Base-by-base conservation (phyloP, 2,888 invertebrate genomes). In the Pogonocherus hispidulus region DNA sequence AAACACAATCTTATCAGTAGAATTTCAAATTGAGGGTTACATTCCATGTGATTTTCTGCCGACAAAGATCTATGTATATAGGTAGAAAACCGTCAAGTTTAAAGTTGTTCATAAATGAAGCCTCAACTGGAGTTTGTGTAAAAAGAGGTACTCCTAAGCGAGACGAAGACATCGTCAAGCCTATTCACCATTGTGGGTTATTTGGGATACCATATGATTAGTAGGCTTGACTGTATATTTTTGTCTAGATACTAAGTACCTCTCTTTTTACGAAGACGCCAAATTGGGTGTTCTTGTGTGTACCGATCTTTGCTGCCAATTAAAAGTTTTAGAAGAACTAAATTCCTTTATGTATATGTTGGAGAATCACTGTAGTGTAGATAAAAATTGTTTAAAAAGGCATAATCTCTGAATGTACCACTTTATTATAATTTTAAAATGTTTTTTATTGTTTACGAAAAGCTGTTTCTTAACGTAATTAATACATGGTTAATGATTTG, bases 381-480 rank as follows among this genome's bases (percentile, higher is more conserved):
- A n/a, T 27, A 27, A 32, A 35, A 52, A 32, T 32, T 47, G 14
- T 23, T 47, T 47, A 19, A 47, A 27, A 59, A 47, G 47, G 35
- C 59, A 47, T 32, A 47, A 23, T 47, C 27, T 41, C 44, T 66
- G 20, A 35, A 51, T 66, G 52, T 52, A 56, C 19, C 20, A 23
- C 32, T 59, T 59, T 35, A 16, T 22, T 44, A 59, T 23, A 14
- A 35, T 32, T 44, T 19, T 9, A 37, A 41, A 19, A 47, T 41
- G 18, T 65, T 41, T 56, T 56, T 56, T 55, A 14, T 41, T n/a
- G n/a, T 49, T 56, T 56, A 22, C 23, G 49, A 56, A 49, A 19
- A 55, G 46, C 67, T 71, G 67, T 71, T 67, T 71, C 70, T 71
- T 67, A 71, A 67, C 67, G 70, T 71, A 71, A 63, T 67, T 69